Evolutionary conservation across 2,888 invertebrate species (phyloP).

Genomic region (Caenorhabditis sp.): DNA sequence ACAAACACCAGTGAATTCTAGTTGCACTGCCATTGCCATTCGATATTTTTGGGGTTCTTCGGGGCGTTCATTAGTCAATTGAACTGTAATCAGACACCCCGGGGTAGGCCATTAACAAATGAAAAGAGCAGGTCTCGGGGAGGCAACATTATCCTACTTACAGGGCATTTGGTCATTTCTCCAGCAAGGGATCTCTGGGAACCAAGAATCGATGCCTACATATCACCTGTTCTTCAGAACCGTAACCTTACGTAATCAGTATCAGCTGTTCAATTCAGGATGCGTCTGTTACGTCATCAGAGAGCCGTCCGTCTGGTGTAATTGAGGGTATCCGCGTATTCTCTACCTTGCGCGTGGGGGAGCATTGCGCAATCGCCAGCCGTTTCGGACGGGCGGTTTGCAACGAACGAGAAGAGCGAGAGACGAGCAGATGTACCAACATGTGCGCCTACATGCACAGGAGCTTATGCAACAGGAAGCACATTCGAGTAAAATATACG

Average conservation of each 20-base stretch:
- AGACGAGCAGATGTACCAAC: conserved; percentile 58
- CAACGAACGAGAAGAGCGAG: conserved; percentile 27
- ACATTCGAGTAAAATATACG: conserved; percentile 48
- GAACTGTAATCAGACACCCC: conserved; percentile 38
- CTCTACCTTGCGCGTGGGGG: conserved; percentile 10
- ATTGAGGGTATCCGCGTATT: conserved; percentile 41
- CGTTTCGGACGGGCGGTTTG: conserved; percentile 43
- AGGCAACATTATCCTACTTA: conserved; percentile 27
- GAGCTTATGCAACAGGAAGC: conserved; percentile 59
- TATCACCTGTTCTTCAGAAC: conserved; percentile 20
- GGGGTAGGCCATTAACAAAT: conserved; percentile 43
- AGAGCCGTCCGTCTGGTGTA: conserved; percentile 11
- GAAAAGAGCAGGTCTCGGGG: conserved; percentile 28
- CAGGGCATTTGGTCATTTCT: no score
- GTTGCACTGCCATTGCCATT: neutral
- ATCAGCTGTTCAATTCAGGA: conserved; percentile 26
- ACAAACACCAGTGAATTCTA: neutral
- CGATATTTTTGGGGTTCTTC: neutral
- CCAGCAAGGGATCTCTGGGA: no score
- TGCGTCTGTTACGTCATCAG: conserved; percentile 31
- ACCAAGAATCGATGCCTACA: conserved; percentile 5
- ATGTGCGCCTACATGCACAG: conserved; percentile 43
- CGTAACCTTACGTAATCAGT: conserved; percentile 25
- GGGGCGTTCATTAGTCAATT: conserved; percentile 15
- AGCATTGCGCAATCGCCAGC: conserved; percentile 53